Evolutionary conservation across 2,113 vertebrate species (phyloP).

Genomic region (Calidris pugnax): DNA sequence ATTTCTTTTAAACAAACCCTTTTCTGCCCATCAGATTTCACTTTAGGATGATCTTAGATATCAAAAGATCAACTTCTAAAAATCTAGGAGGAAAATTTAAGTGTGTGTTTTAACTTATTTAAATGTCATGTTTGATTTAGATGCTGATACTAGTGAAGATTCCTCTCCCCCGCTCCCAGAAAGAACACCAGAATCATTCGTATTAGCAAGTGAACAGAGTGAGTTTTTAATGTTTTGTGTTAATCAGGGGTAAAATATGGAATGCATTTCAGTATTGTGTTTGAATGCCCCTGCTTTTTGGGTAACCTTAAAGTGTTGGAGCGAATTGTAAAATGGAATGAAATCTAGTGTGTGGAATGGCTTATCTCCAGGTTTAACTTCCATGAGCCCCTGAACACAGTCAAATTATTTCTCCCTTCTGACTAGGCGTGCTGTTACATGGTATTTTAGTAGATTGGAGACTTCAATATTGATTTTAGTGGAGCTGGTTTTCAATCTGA

Average conservation of each 20-base stretch:
- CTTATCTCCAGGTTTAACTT: background rate
- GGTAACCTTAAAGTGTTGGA: background rate
- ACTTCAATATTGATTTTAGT: background rate
- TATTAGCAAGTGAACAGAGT: slow-evolving; percentile 89
- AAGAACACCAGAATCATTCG: slow-evolving; percentile 93
- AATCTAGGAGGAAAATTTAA: background rate
- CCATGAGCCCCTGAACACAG: background rate
- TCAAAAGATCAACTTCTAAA: background rate
- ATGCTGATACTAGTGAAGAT: slow-evolving; percentile 87
- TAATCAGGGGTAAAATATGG: background rate
- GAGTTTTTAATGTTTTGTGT: slow-evolving; percentile 56
- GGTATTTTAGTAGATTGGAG: background rate
- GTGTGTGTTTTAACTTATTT: slow-evolving; percentile 16
- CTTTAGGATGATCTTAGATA: background rate
- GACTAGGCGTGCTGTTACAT: background rate
- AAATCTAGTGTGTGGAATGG: background rate
- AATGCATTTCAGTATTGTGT: background rate
- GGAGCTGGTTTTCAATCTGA: background rate
- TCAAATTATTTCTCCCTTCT: background rate
- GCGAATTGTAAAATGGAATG: background rate
- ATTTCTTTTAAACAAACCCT: background rate
- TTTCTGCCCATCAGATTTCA: background rate
- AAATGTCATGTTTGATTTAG: slow-evolving; percentile 78
- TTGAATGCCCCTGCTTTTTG: background rate
- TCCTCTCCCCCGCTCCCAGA: slow-evolving; percentile 89